Percentiles rank a stretch among this genome's conserved stretches.
Conservation (phyloP, 2,888 invertebrate genomes). For the Philhelius pedissequus region DNA sequence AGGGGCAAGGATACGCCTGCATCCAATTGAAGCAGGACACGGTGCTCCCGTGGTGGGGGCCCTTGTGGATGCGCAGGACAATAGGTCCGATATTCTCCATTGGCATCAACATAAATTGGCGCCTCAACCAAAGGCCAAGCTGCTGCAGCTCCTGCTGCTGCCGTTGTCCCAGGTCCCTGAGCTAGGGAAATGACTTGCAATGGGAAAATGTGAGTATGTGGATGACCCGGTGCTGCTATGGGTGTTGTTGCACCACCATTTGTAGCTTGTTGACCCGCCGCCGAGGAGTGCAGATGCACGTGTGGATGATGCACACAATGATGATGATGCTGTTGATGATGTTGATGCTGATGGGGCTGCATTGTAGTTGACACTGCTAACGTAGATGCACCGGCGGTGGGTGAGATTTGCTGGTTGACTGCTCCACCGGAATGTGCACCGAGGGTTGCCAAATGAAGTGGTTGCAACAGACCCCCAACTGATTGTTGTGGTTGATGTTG, state of each 20-base stretch:
- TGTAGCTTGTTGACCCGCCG: constrained; percentile 77
- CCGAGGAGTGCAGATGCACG: constrained; percentile 69
- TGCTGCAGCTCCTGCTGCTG: constrained; percentile 76
- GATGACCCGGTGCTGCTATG: constrained; percentile 78
- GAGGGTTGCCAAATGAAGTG: constrained; percentile 53
- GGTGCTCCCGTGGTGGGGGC: constrained; percentile 81
- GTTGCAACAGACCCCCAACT: constrained; percentile 38
- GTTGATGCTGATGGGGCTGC: constrained; percentile 59
- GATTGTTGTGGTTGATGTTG: constrained; percentile 62
- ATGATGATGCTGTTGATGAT: constrained; percentile 70
- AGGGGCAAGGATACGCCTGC: constrained; percentile 88
- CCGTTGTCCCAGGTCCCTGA: constrained; percentile 72
- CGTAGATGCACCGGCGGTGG: constrained; percentile 56
- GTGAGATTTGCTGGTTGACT: constrained; percentile 61
- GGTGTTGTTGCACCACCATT: constrained; percentile 78
- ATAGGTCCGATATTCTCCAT: constrained; percentile 81
- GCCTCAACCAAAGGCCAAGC: constrained; percentile 80
- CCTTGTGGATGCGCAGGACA: constrained; percentile 78
- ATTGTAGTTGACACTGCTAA: constrained; percentile 46
- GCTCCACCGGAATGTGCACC: constrained; percentile 57
- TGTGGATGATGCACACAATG: constrained; percentile 74
- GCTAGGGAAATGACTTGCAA: constrained; percentile 79
- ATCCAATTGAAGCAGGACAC: constrained; percentile 87
- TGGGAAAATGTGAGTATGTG: constrained; percentile 81
- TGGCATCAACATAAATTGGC: constrained; percentile 82